Conservation (phyloP, 2,888 invertebrate species). For the Papilio gigon region DNA sequence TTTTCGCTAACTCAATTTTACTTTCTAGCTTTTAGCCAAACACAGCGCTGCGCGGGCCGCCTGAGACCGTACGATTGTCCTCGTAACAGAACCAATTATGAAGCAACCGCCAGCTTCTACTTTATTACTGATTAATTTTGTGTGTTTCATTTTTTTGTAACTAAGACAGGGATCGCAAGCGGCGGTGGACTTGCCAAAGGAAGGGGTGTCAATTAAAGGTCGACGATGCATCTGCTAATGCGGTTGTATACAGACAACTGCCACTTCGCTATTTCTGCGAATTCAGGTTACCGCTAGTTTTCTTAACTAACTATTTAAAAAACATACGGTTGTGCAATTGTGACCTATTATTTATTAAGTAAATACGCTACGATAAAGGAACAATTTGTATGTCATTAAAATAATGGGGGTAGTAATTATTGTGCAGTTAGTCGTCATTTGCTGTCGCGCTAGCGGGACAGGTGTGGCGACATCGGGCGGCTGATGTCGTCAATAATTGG, state of each 20-base stretch:
- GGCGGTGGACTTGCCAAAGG: no score
- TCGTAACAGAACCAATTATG: background rate
- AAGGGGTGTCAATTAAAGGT: no score
- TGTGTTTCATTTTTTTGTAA: no score
- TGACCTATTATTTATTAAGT: background rate
- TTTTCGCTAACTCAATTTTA: slow-evolving; percentile 37
- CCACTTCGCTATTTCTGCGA: no score
- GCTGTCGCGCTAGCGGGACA: slow-evolving; percentile 11
- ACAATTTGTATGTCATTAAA: slow-evolving; percentile 12
- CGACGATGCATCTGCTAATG: no score
- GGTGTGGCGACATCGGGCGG: background rate
- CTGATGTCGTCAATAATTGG: slow-evolving; percentile 16
- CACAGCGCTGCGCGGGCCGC: slow-evolving; percentile 11
- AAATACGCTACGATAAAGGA: background rate
- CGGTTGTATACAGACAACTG: no score
- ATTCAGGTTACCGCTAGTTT: no score
- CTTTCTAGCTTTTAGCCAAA: slow-evolving; percentile 36
- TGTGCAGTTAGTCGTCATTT: background rate
- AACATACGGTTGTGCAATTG: background rate
- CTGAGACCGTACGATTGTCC: slow-evolving; percentile 26
- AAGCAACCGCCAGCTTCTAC: background rate
- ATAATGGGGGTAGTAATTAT: slow-evolving; percentile 19
- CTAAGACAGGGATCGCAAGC: no score
- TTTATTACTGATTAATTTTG: background rate
- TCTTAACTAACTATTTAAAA: no score